A percentile compares a stretch with the other conserved stretches of the same genome.
These are phyloP conservation scores for Trichonephila clavipes DNA, from an alignment of 1,140 invertebrate species.

Conservation along the genomic window DNA sequence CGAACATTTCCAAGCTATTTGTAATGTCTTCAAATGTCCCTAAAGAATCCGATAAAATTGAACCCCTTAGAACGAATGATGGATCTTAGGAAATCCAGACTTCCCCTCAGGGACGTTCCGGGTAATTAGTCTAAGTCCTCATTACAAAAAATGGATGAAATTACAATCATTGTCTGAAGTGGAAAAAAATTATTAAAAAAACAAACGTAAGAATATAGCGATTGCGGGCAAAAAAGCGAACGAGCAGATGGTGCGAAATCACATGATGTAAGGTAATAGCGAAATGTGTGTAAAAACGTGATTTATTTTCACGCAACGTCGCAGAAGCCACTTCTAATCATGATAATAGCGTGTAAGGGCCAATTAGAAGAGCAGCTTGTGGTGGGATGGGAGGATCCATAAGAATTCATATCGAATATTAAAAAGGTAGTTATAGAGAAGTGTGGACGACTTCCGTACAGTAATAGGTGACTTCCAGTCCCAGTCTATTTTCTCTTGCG, in stretches of 20 bases:
- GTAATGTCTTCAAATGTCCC: background rate
- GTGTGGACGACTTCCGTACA: background rate
- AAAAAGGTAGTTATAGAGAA: conserved; percentile 27
- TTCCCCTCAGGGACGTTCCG: background rate
- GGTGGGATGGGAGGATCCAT: conserved; percentile 19
- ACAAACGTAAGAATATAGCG: background rate
- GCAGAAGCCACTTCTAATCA: conserved; percentile 43
- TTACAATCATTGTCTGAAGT: conserved; percentile 28
- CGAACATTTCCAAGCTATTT: background rate
- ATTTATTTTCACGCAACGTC: conserved; percentile 34
- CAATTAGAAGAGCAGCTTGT: conserved; percentile 49
- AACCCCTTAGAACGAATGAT: conserved; percentile 78
- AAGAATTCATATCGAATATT: conserved; percentile 56
- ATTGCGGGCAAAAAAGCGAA: background rate
- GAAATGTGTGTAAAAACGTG: conserved; percentile 43
- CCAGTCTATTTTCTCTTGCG: background rate
- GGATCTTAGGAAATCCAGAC: background rate
- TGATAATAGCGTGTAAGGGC: conserved; percentile 67
- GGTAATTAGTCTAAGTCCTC: background rate
- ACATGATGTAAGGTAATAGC: conserved; percentile 27
- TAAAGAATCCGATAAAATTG: background rate
- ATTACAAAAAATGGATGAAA: conserved; percentile 46
- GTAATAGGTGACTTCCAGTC: background rate
- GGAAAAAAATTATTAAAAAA: background rate
- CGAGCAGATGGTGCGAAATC: conserved; percentile 36